These are phyloP conservation scores for Tragelaphus oryx DNA, from an alignment of 2,797 vertebrate genomes.

Conservation along the genomic window DNA sequence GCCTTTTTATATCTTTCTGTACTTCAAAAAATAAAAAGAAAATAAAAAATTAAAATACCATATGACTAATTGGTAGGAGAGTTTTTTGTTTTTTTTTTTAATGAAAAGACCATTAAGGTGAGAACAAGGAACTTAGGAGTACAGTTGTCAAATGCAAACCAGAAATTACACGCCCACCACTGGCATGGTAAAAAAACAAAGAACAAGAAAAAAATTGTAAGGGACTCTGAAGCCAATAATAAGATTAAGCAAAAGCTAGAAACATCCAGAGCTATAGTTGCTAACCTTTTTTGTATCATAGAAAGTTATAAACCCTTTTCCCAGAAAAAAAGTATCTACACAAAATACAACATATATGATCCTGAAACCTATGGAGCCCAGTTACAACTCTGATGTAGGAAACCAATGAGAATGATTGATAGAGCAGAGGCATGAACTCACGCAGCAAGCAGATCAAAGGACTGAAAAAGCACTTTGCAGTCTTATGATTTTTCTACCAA, in stretches of 20 bases:
- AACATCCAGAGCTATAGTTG: constrained; percentile 1
- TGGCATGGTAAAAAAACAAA: background rate
- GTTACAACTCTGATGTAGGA: background rate
- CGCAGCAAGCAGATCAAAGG: background rate
- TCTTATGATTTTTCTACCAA: background rate
- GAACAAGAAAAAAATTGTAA: background rate
- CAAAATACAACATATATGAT: background rate
- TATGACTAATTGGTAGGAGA: background rate
- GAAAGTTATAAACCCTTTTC: background rate
- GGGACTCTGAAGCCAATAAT: background rate
- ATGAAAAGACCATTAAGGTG: background rate
- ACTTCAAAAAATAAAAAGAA: constrained; percentile 25
- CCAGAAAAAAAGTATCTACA: background rate
- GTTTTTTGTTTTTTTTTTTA: background rate
- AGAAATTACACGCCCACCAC: background rate
- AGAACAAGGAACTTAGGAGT: constrained; percentile 13
- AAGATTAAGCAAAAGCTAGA: constrained; percentile 44
- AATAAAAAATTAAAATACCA: background rate
- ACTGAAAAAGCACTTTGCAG: background rate
- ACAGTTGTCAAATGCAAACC: background rate
- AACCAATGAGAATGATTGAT: background rate
- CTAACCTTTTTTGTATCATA: background rate
- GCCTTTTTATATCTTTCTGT: background rate
- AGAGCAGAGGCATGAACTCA: background rate
- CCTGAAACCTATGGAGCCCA: background rate